Evolutionary conservation across 2,888 invertebrate species (phyloP).

Genomic region (Ametastegia equiseti): DNA sequence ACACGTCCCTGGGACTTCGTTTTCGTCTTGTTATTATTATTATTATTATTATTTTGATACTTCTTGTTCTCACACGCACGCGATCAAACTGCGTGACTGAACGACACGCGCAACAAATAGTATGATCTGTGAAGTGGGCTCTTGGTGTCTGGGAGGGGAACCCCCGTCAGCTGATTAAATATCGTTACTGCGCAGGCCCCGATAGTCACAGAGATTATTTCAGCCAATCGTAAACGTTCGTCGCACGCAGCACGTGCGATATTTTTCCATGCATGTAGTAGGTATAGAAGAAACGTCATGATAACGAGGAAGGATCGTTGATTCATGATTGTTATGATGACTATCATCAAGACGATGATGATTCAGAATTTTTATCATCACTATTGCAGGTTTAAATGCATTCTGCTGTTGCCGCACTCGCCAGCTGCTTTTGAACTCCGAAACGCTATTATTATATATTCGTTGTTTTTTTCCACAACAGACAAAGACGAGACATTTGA

Average conservation of each 20-base stretch:
- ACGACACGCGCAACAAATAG: conserved; percentile 36
- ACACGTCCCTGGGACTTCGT: too few relatives aligned
- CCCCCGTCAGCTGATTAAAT: conserved; percentile 23
- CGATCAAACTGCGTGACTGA: conserved; percentile 23
- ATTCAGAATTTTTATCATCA: neutral
- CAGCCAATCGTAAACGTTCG: neutral
- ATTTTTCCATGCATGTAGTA: neutral
- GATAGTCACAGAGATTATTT: neutral
- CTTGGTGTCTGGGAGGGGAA: neutral
- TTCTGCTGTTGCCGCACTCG: too few relatives aligned
- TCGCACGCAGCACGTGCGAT: conserved; percentile 38
- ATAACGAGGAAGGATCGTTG: neutral
- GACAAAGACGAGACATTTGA: too few relatives aligned
- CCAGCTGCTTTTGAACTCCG: too few relatives aligned
- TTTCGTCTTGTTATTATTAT: too few relatives aligned
- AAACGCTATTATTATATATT: too few relatives aligned
- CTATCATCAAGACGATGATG: too few relatives aligned
- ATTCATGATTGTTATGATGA: too few relatives aligned
- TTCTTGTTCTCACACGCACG: conserved; percentile 34
- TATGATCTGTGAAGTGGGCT: neutral
- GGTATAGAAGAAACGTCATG: too few relatives aligned
- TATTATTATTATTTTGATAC: too few relatives aligned
- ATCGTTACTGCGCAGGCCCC: neutral
- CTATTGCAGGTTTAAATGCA: neutral
- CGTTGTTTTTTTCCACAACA: too few relatives aligned